A percentile compares a stretch with the other conserved stretches of the same genome.
These are phyloP conservation scores for Apostichopus californicus DNA, from an alignment of 35 echinoderm and acorn worm genomes.

Conservation along the genomic window DNA sequence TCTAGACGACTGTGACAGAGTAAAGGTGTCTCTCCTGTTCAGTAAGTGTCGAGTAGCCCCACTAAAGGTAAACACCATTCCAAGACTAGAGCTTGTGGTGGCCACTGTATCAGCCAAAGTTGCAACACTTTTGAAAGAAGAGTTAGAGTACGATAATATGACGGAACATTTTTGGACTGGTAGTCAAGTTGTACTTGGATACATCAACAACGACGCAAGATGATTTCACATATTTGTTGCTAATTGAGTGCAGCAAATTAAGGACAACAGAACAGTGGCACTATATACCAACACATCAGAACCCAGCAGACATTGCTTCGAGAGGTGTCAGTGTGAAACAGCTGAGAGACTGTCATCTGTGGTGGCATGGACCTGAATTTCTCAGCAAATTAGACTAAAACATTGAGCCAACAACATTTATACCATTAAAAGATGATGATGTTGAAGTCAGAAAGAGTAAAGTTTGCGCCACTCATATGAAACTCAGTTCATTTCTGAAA, in stretches of 20 bases:
- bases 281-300: slow-evolving; percentile 43
- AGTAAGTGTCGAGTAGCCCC: slow-evolving; percentile 62
- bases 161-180: slow-evolving; percentile 68
- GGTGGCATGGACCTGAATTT: slow-evolving; percentile 55
- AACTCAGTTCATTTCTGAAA: background rate
- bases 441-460: slow-evolving; percentile 66
- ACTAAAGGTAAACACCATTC: slow-evolving; percentile 62
- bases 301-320: slow-evolving; percentile 72
- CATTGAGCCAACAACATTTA: background rate
- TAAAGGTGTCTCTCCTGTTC: slow-evolving; percentile 41
- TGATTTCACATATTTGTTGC: slow-evolving; percentile 67
- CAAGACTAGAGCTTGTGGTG: slow-evolving; percentile 67
- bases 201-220: slow-evolving; percentile 62
- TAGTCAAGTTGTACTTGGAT: slow-evolving; percentile 70
- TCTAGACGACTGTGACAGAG: slow-evolving; percentile 34
- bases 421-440: slow-evolving; percentile 40
- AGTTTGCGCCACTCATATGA: slow-evolving; percentile 21
- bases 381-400: slow-evolving; percentile 3
- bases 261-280: slow-evolving; percentile 57
- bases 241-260: slow-evolving; percentile 61
- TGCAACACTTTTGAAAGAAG: slow-evolving; percentile 40
- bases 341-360: slow-evolving; percentile 11
- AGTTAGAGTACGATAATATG: slow-evolving; percentile 32
- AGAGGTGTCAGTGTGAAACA: slow-evolving; percentile 37
- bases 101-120: slow-evolving; percentile 64